These are phyloP conservation scores for Cabera pusaria DNA, from an alignment of 2,888 invertebrate species.

Conservation along the genomic window DNA sequence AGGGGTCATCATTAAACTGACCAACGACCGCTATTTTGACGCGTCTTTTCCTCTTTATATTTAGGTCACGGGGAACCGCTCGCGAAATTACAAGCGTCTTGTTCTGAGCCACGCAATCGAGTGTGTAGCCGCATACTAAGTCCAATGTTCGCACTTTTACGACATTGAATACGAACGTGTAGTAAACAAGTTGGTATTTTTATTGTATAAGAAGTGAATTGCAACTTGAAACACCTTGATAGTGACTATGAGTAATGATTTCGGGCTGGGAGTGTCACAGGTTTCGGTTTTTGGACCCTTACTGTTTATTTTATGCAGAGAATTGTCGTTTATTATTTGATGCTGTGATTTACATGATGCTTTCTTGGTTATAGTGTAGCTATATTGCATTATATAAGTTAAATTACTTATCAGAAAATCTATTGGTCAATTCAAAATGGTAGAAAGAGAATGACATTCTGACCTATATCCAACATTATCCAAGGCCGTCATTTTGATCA, in stretches of 20 bases:
- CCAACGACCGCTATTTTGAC: slow-evolving; percentile 19
- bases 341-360: too few species aligned
- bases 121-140: slow-evolving; percentile 39
- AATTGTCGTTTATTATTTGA: too few species aligned
- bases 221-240: slow-evolving; percentile 9
- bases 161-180: slow-evolving; percentile 32
- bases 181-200: slow-evolving; percentile 22
- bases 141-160: slow-evolving; percentile 30
- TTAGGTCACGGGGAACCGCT: slow-evolving; percentile 48
- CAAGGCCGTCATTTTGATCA: too few species aligned
- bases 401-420: too few species aligned
- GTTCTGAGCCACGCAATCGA: slow-evolving; percentile 38
- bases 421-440: too few species aligned
- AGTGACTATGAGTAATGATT: slow-evolving; percentile 15
- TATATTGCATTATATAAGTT: too few species aligned
- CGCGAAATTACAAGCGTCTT: slow-evolving; percentile 34
- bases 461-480: too few species aligned
- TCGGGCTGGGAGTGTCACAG: slow-evolving; percentile 22
- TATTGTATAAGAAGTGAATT: slow-evolving; percentile 17
- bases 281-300: too few species aligned
- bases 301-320: too few species aligned
- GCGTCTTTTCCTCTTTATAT: slow-evolving; percentile 42
- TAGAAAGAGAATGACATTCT: too few species aligned
- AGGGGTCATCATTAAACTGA: too few species aligned
- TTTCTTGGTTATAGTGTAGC: too few species aligned